Percentiles rank a stretch among this genome's conserved stretches.
phyloP scores from a whole-genome alignment of 2,797 vertebrate genomes.

The Steatocranus sp. region DNA sequence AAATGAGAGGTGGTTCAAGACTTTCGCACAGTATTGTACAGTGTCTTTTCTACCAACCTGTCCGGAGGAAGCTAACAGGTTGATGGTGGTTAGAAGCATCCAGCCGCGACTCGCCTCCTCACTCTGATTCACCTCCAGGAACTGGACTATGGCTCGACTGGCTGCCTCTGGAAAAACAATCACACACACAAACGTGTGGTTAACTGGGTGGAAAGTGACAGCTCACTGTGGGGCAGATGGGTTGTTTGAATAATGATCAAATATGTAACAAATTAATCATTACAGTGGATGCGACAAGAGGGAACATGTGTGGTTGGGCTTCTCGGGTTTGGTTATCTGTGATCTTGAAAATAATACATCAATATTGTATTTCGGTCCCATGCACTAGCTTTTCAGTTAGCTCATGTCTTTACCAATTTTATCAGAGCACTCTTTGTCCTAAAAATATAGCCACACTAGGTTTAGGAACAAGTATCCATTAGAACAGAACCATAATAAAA shows the following conservation, averaged over 20 bases:
- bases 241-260: constrained; percentile 1
- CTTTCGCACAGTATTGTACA: background rate
- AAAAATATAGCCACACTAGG: fast-evolving
- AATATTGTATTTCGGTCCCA: fast-evolving
- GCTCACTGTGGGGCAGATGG: background rate
- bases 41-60: constrained; percentile 78
- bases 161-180: constrained; percentile 83
- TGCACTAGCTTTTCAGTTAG: fast-evolving
- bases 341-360: background rate
- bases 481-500: background rate
- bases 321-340: background rate
- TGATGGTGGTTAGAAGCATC: constrained; percentile 99
- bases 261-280: constrained; percentile 2
- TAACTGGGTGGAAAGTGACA: constrained; percentile 1
- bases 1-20: fast-evolving
- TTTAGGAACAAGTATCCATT: background rate
- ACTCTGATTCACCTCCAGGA: constrained; percentile 98
- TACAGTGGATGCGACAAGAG: background rate
- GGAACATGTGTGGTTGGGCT: background rate
- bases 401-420: background rate
- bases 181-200: background rate
- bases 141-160: constrained; percentile 97
- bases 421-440: fast-evolving
- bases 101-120: constrained; percentile 97
- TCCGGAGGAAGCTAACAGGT: constrained; percentile 95